Evolutionary conservation across 2,113 vertebrate genomes (phyloP).

Genomic region (Alligator sinensis): DNA sequence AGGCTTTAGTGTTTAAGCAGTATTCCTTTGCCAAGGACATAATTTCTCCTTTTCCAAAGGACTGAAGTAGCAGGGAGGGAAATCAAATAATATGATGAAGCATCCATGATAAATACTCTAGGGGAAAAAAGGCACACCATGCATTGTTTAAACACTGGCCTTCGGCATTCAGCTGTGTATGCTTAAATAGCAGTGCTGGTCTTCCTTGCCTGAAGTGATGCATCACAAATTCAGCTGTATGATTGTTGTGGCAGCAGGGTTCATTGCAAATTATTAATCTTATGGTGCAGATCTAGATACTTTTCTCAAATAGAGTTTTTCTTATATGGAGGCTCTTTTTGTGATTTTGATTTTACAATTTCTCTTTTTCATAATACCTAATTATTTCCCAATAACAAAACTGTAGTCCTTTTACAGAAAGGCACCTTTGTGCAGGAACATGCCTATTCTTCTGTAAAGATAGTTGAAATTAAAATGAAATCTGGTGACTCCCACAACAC

Average conservation of each 20-base stretch:
- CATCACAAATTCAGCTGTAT: not conserved
- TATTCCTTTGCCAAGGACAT: fast-evolving
- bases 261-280: not conserved
- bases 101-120: not conserved
- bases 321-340: not conserved
- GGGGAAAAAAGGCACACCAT: not conserved
- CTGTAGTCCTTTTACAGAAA: not conserved
- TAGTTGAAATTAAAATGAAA: not conserved
- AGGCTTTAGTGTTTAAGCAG: not conserved
- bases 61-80: not conserved
- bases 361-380: not conserved
- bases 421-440: not conserved
- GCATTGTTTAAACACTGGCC: fast-evolving
- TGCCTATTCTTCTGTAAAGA: not conserved
- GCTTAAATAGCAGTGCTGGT: not conserved
- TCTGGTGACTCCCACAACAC: not conserved
- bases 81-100: fast-evolving
- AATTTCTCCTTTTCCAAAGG: not conserved
- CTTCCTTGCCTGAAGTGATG: not conserved
- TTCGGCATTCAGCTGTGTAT: not conserved
- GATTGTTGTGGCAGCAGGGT: not conserved
- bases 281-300: not conserved
- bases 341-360: not conserved
- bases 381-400: not conserved
- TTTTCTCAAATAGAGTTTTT: not conserved